phyloP scores from a whole-genome alignment of 2,113 vertebrate species.

The Leptobrachium leishanense region DNA sequence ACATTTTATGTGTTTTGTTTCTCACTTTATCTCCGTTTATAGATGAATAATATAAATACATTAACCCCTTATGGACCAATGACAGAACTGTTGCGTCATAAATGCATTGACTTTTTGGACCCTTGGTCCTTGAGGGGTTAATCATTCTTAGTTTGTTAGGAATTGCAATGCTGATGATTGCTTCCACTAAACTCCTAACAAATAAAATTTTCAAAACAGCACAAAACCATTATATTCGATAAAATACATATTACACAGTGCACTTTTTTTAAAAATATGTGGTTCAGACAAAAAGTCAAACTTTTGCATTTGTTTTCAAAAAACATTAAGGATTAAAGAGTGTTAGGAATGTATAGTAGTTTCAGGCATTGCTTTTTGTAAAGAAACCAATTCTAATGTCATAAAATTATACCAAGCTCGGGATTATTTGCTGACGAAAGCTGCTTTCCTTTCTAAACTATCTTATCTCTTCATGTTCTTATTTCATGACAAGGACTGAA shows the following conservation, averaged over 20 bases:
- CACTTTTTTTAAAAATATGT: background rate
- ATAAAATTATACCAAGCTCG: constrained; percentile 22
- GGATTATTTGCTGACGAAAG: constrained; percentile 48
- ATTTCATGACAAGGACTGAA: constrained; percentile 44
- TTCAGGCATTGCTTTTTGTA: constrained; percentile 19
- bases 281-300: background rate
- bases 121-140: too few relatives aligned
- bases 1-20: background rate
- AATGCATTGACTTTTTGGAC: too few relatives aligned
- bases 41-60: background rate
- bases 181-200: background rate
- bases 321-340: constrained; percentile 5
- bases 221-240: background rate
- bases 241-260: background rate
- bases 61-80: background rate
- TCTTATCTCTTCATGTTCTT: constrained; percentile 42
- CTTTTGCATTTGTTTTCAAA: constrained; percentile 7
- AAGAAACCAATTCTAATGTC: constrained; percentile 30
- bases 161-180: background rate
- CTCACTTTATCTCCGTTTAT: background rate
- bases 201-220: background rate
- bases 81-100: too few relatives aligned
- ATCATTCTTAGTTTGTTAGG: background rate
- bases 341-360: constrained; percentile 12
- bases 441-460: constrained; percentile 45